Evolutionary conservation across 2,113 vertebrate species (phyloP).

Genomic region (Psittacula cyanocephala): DNA sequence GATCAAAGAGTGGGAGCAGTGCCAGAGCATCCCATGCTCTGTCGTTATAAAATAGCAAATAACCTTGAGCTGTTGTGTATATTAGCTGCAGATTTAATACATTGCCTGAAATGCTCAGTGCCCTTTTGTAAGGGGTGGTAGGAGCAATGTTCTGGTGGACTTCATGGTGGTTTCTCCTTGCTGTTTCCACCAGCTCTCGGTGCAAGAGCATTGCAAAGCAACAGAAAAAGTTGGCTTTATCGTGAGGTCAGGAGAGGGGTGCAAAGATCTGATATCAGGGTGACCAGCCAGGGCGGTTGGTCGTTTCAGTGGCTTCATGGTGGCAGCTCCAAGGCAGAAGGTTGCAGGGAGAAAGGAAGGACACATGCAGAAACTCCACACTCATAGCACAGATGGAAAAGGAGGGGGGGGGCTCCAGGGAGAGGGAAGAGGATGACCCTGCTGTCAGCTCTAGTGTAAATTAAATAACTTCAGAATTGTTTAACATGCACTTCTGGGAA

Average conservation of each 20-base stretch:
- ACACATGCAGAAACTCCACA: accelerated
- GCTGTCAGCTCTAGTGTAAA: background rate
- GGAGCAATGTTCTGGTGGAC: background rate
- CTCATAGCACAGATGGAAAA: background rate
- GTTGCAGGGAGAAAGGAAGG: background rate
- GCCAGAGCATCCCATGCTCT: constrained; percentile 2
- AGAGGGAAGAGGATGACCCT: background rate
- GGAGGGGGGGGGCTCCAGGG: background rate
- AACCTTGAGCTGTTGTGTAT: background rate
- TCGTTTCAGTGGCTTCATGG: background rate
- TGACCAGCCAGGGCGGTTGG: background rate
- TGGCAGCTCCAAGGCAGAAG: background rate
- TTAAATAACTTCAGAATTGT: background rate
- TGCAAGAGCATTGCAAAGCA: background rate
- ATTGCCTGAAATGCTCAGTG: background rate
- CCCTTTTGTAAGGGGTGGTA: background rate
- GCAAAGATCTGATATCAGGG: background rate
- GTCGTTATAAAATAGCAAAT: constrained; percentile 2
- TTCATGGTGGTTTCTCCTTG: background rate
- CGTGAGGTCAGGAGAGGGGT: background rate
- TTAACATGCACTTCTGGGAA: background rate
- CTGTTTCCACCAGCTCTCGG: background rate
- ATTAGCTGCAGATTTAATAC: background rate
- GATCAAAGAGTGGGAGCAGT: background rate
- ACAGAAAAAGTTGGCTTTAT: background rate